Evolutionary conservation across 2,113 vertebrate genomes (phyloP), one percentile per base, ranked within the genome.

Genomic region (Entosphenus tridentatus): DNA sequence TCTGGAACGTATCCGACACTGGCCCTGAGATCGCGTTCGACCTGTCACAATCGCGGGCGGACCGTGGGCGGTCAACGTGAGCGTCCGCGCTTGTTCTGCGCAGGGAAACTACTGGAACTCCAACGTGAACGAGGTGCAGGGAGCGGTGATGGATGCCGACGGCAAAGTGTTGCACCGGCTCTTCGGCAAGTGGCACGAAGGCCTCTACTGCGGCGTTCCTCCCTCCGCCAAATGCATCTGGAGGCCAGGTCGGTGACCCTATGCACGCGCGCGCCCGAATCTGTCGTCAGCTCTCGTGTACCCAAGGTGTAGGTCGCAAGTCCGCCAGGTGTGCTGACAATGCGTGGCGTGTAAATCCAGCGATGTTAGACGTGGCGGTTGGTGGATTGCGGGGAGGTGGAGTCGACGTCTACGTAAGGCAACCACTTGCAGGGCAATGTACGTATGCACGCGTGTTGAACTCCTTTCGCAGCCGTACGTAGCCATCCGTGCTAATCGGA

Each of bases 171-270:
- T 89, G 70, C 87, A 92, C 75, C 83, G 84, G 1, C 84, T 95
- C 16, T 86, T 84, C 0, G 89, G 89, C 7, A 82, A 84, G 18
- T 95, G 89, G 89, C 85, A 90, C 2, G 85, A 95, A 70, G 89
- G 86, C 17, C 84, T 95, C 69, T 87, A 83, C 78, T 86, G 86
- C 1, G 87, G 90, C 11, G 82, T 82, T 0, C 71, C 82, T 1
- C 71, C 84, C 0, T 75, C 76, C 0, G 80, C 86, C 1, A 83
- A 86, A 70, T 87, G 85, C 79, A 74, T 95, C 79, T 95, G 89
- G 89, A 95, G 82, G 73, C 86, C 89, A 71, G 86, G 89, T 95
- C 76, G 82, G 86, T 55, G 16, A 67, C 3, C 6, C 8, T 10
- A 9, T 10, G 21, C n/a, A n/a, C 21, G n/a, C 2, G n/a, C 59